Conservation (phyloP, 2,888 invertebrate genomes). For the Bembecia ichneumoniformis region DNA sequence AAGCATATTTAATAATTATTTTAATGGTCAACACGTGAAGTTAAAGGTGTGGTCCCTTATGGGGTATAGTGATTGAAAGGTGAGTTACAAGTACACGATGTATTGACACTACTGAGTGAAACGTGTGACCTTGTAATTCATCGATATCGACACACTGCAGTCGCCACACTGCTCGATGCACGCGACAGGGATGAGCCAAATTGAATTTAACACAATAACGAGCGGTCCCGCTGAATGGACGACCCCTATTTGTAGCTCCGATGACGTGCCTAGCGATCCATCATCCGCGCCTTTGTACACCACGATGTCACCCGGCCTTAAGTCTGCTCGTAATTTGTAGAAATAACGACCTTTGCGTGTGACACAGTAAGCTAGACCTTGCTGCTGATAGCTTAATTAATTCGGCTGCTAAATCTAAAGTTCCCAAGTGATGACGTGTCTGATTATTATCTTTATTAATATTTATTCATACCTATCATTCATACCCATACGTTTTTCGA, state of each 20-base stretch:
- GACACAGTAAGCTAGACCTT: neutral
- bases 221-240: conserved; percentile 37
- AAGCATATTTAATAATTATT: too few species aligned
- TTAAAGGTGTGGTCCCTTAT: too few species aligned
- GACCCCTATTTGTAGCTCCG: conserved; percentile 63
- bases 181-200: conserved; percentile 60
- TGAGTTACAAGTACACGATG: too few species aligned
- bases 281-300: conserved; percentile 38
- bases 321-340: conserved; percentile 10
- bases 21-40: too few species aligned
- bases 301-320: conserved; percentile 10
- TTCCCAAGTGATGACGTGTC: too few species aligned
- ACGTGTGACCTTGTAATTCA: neutral
- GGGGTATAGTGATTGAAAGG: too few species aligned
- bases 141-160: conserved; percentile 12
- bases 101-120: neutral
- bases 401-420: too few species aligned
- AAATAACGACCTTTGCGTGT: neutral
- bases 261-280: conserved; percentile 52
- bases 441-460: conserved; percentile 3
- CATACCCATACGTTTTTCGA: too few species aligned
- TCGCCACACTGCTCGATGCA: conserved; percentile 19
- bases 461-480: too few species aligned
- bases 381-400: neutral
- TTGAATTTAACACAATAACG: conserved; percentile 71